Conservation (phyloP, 2,797 vertebrate genomes). For the Pogonophryne albipinna region DNA sequence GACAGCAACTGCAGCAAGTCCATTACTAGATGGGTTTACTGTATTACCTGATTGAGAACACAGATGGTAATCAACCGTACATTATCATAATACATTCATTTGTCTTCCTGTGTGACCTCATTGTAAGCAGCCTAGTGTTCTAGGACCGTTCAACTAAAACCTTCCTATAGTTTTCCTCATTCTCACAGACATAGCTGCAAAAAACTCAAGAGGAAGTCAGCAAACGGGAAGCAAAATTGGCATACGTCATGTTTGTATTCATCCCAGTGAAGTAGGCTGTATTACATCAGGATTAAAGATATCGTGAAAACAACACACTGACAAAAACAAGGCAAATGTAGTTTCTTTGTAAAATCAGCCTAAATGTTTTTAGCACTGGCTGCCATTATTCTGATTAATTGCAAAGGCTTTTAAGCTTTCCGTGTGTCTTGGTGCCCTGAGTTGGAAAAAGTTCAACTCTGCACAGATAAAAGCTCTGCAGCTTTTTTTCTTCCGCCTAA, state of each 20-base stretch:
- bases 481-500: constrained; percentile 33
- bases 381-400: not conserved
- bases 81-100: constrained; percentile 10
- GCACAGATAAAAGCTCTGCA: constrained; percentile 40
- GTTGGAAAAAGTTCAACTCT: constrained; percentile 30
- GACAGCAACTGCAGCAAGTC: not conserved
- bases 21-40: no score
- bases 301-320: not conserved
- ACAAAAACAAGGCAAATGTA: not conserved
- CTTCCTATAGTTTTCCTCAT: constrained; percentile 91
- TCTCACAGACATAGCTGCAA: constrained; percentile 90
- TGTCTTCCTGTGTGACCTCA: constrained; percentile 89
- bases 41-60: not conserved
- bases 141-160: constrained; percentile 91
- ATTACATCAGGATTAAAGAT: not conserved
- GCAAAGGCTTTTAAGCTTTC: not conserved
- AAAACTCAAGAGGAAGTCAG: constrained; percentile 89
- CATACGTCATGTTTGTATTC: constrained; percentile 81
- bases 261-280: not conserved
- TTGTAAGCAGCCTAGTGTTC: constrained; percentile 92
- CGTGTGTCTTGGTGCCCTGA: not conserved
- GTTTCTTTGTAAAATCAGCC: not conserved
- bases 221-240: constrained; percentile 87
- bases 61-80: not conserved
- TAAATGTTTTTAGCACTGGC: not conserved